These are phyloP conservation scores for Nyleta sp. DNA, from an alignment of 2,888 invertebrate species.

Conservation along the genomic window DNA sequence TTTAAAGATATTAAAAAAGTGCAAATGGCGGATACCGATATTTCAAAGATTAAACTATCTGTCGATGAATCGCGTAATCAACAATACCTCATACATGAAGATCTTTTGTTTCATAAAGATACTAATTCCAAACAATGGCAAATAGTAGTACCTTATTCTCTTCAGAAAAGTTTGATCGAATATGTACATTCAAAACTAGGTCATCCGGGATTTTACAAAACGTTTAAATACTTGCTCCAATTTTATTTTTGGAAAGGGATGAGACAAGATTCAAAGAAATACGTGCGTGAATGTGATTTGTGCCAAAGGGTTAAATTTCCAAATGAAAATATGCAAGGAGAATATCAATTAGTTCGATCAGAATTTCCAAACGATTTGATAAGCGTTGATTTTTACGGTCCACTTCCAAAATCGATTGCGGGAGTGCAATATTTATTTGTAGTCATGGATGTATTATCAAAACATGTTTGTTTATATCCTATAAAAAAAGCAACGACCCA, in stretches of 20 bases:
- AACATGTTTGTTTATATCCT: background rate
- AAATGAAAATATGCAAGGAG: slow-evolving; percentile 7
- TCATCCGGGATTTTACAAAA: slow-evolving; percentile 3
- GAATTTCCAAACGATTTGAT: slow-evolving; percentile 23
- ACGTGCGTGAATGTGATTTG: background rate
- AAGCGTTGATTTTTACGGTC: slow-evolving; percentile 4
- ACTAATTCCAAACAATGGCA: background rate
- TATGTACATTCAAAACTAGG: background rate
- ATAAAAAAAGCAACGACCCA: background rate
- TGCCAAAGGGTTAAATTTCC: slow-evolving; percentile 4
- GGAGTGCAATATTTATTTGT: slow-evolving; percentile 3
- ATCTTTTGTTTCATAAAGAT: background rate
- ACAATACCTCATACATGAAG: background rate
- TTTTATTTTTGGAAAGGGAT: slow-evolving; percentile 18
- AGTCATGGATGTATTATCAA: background rate
- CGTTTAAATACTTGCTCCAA: background rate
- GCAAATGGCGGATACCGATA: background rate
- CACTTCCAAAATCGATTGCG: background rate
- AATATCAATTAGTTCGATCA: slow-evolving; percentile 6
- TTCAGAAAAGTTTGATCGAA: background rate
- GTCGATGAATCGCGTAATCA: no score
- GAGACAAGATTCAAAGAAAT: background rate
- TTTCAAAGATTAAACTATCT: no score
- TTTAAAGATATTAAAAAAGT: no score
- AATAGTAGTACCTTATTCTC: background rate